These are phyloP conservation scores for Nautilus pompilius DNA, from an alignment of 1,140 invertebrate genomes.

Conservation along the genomic window DNA sequence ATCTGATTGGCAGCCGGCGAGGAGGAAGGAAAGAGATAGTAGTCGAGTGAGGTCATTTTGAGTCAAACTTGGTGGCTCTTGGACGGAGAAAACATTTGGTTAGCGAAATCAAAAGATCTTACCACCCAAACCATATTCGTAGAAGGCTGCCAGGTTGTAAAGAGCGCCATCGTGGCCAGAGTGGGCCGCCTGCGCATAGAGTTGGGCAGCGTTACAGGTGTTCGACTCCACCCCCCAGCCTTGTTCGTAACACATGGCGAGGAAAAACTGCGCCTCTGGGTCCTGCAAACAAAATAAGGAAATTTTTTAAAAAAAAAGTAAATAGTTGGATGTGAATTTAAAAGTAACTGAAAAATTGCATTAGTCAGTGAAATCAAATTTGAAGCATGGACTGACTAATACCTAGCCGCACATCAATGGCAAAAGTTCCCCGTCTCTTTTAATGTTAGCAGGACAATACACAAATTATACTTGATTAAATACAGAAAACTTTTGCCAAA, in stretches of 20 bases:
- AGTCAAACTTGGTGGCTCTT: neutral
- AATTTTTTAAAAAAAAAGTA: no score
- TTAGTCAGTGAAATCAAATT: no score
- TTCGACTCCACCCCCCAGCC: conserved; percentile 41
- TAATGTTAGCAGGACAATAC: no score
- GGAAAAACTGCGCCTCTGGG: conserved; percentile 43
- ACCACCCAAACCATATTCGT: conserved; percentile 47
- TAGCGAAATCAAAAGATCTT: neutral
- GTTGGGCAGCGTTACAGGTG: conserved; percentile 31
- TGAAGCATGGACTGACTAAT: no score
- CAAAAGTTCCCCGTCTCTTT: no score
- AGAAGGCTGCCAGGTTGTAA: conserved; percentile 37
- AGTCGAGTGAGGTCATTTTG: neutral
- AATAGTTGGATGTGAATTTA: no score
- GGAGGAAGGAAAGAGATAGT: neutral
- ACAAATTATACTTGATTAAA: no score
- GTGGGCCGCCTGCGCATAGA: conserved; percentile 32
- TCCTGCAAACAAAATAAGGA: conserved; percentile 24
- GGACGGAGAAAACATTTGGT: neutral
- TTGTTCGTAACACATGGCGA: conserved; percentile 48
- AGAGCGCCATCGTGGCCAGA: conserved; percentile 37
- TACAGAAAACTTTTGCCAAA: no score
- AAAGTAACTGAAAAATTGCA: no score
- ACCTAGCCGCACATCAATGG: no score
- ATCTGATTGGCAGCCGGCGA: neutral